Percentiles rank a stretch among this genome's conserved stretches.
Conservation (phyloP, 2,113 vertebrate genomes). For the Leptocoma aspasia region DNA sequence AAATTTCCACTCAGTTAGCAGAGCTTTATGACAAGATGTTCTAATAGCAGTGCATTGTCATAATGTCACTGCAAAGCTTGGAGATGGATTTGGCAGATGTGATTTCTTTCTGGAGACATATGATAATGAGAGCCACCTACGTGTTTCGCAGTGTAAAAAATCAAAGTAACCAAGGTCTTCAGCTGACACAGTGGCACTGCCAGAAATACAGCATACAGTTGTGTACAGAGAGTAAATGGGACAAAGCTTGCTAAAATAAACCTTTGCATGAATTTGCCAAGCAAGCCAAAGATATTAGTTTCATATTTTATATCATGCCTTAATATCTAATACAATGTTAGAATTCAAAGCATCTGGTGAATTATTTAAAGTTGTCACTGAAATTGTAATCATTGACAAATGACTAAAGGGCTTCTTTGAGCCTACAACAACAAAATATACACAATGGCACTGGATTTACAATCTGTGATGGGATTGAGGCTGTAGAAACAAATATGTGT, state of each 20-base stretch:
- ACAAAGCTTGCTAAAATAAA: background rate
- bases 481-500: background rate
- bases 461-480: background rate
- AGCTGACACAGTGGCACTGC: background rate
- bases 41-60: background rate
- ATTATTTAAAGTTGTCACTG: background rate
- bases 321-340: background rate
- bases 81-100: constrained; percentile 9
- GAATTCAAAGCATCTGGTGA: background rate
- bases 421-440: background rate
- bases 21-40: background rate
- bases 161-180: background rate
- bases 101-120: background rate
- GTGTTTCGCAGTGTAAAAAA: background rate
- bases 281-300: background rate
- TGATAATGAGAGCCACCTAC: background rate
- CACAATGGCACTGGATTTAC: background rate
- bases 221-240: background rate
- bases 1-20: background rate
- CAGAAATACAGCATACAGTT: background rate
- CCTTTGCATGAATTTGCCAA: background rate
- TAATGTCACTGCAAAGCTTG: background rate
- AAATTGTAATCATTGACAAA: background rate
- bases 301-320: background rate
- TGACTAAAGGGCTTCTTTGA: background rate